A percentile compares a stretch with the other conserved stretches of the same genome.
Conservation (phyloP, 2,113 vertebrate species). For the Uria aalge region DNA sequence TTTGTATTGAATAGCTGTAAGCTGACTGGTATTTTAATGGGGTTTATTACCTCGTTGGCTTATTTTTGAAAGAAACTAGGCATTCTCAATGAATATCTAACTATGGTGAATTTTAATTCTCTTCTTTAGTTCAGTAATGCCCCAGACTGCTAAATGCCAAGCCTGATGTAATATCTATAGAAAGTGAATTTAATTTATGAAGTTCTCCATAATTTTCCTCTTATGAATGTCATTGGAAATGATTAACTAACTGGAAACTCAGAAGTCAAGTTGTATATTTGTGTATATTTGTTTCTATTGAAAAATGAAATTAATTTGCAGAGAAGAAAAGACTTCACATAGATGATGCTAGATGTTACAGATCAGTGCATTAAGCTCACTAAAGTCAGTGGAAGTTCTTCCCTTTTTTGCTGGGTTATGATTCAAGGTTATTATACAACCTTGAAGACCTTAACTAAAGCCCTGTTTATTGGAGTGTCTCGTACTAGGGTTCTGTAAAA, state of each 20-base stretch:
- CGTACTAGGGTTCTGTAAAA: neutral
- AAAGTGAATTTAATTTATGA: constrained; percentile 11
- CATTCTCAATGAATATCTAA: neutral
- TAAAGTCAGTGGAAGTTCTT: neutral
- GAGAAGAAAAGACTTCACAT: neutral
- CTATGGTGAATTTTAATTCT: neutral
- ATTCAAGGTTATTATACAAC: neutral
- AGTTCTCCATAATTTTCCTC: constrained; percentile 1
- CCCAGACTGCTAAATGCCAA: neutral
- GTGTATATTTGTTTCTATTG: neutral
- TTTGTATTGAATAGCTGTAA: neutral
- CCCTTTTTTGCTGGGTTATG: neutral
- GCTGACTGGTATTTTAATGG: neutral
- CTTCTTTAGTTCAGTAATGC: neutral
- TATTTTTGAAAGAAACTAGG: neutral
- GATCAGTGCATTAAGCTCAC: neutral
- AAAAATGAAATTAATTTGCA: constrained; percentile 19
- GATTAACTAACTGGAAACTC: constrained; percentile 30
- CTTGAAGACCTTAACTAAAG: neutral
- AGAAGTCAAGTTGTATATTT: neutral
- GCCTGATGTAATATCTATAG: neutral
- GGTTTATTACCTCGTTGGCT: neutral
- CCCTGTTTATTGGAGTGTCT: neutral
- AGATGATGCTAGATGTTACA: neutral
- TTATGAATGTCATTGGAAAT: neutral